phyloP scores from a whole-genome alignment of 2,113 vertebrate species.

The Peromyscus maniculatus region DNA sequence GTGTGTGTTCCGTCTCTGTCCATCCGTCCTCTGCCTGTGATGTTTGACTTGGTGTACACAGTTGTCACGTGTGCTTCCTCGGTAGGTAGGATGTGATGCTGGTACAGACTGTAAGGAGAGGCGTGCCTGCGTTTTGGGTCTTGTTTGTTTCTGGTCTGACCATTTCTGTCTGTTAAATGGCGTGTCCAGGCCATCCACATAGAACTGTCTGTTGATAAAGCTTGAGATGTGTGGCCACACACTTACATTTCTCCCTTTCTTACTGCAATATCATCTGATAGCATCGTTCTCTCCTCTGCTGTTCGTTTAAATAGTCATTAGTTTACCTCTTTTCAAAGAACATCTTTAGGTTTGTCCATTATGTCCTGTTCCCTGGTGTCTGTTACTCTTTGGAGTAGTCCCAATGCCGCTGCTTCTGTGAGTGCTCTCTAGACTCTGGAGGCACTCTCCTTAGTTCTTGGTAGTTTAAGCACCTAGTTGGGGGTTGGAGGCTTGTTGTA shows the following conservation, averaged over 20 bases:
- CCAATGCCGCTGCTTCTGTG: neutral
- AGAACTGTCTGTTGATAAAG: neutral
- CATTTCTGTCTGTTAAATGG: slow-evolving; percentile 19
- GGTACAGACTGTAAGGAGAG: neutral
- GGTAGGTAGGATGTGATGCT: neutral
- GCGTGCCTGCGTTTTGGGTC: neutral
- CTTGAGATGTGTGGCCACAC: neutral
- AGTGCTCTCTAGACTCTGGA: neutral
- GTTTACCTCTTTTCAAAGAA: neutral
- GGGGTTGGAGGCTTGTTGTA: neutral
- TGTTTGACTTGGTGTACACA: neutral
- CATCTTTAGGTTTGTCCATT: neutral
- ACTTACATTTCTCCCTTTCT: neutral
- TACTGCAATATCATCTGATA: neutral
- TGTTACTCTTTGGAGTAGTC: slow-evolving; percentile 35
- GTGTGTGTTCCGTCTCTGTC: neutral
- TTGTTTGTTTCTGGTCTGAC: neutral
- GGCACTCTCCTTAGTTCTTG: neutral
- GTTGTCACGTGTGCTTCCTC: neutral
- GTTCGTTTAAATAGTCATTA: slow-evolving; percentile 1
- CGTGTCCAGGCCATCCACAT: neutral
- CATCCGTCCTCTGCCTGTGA: neutral
- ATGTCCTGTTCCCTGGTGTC: neutral
- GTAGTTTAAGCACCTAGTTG: neutral
- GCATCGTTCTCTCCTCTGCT: neutral